Evolutionary conservation across 1,140 invertebrate genomes (phyloP), one percentile per base, ranked within the genome.

Genomic region (Temnothorax longispinosus): DNA sequence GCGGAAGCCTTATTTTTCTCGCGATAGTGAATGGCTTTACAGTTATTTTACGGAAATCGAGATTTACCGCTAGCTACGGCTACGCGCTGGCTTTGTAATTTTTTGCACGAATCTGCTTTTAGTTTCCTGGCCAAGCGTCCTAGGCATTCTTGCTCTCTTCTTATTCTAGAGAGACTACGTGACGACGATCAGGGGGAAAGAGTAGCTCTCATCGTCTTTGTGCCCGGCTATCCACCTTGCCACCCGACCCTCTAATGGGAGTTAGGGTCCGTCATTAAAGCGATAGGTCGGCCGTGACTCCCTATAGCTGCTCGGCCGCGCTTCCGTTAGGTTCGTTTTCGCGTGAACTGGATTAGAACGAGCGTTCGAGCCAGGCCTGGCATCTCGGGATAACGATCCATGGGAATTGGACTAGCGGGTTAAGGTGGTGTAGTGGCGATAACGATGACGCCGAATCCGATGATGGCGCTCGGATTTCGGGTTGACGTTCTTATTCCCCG

Each of bases 301-400:
- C 90, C 90, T 72, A 75, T 87, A 86, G 77, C 88, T 87, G 85
- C 84, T 87, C 74, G 88, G 87, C 85, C 90, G 91, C 82, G 93
- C 92, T 94, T 94, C 93, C 94, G 93, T 93, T 93, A 92, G 92
- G 71, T 94, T 93, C 92, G 90, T 94, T 94, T 93, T 93, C 93
- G 86, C 92, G 92, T 91, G 90, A 94, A 94, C 91, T 94, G 91
- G 93, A 94, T 94, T 94, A 94, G 92, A 94, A 93, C 93, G 92
- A 89, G 92, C 85, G 27, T 27, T 88, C n/a, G 88, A 85, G 92
- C 89, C 91, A 56, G 52, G 52, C 13, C 81, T 27, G 67, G 56
- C 67, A 38, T 77, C 58, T 11, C 74, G 58, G 15, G 65, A 76
- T 76, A 88, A 52, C 86, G 62, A 90, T 93, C 89, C 90, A 89